phyloP scores from a whole-genome alignment of 2,797 vertebrate species.

The Chaenodraco wilsoni region DNA sequence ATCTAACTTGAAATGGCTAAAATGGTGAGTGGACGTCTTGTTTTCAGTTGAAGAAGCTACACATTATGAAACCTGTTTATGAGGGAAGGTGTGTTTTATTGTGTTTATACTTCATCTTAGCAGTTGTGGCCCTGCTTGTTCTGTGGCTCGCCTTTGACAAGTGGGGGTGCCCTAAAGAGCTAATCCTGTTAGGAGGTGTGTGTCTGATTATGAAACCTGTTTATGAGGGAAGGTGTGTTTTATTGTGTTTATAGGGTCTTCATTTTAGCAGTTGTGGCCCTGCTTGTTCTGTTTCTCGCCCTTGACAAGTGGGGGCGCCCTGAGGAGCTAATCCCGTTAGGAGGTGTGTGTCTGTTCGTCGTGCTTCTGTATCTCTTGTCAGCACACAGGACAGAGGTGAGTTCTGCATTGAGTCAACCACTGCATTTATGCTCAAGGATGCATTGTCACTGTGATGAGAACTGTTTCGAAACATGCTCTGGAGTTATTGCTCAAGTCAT shows the following conservation, averaged over 20 bases:
- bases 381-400: slow-evolving; percentile 87
- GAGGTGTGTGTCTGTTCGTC: slow-evolving; percentile 88
- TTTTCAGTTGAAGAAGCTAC: not conserved
- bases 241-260: slow-evolving; percentile 83
- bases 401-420: slow-evolving; percentile 49
- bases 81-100: slow-evolving; percentile 1
- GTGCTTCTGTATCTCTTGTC: slow-evolving; percentile 87
- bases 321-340: slow-evolving; percentile 92
- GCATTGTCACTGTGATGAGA: not conserved
- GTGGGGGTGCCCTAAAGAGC: slow-evolving; percentile 84
- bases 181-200: slow-evolving; percentile 92
- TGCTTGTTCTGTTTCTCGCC: slow-evolving; percentile 87
- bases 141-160: slow-evolving; percentile 90
- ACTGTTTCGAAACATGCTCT: slow-evolving; percentile 26
- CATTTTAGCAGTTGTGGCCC: slow-evolving; percentile 71
- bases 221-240: not conserved
- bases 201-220: slow-evolving; percentile 75
- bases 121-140: slow-evolving; percentile 82
- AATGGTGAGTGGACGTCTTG: slow-evolving; percentile 86
- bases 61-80: not conserved
- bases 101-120: slow-evolving; percentile 78
- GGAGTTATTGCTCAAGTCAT: slow-evolving; percentile 58
- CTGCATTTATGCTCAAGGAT: not conserved
- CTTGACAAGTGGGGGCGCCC: slow-evolving; percentile 87
- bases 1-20: slow-evolving; percentile 86